Conservation (phyloP, 1,140 invertebrate species). For the Drosophila kepulauana region DNA sequence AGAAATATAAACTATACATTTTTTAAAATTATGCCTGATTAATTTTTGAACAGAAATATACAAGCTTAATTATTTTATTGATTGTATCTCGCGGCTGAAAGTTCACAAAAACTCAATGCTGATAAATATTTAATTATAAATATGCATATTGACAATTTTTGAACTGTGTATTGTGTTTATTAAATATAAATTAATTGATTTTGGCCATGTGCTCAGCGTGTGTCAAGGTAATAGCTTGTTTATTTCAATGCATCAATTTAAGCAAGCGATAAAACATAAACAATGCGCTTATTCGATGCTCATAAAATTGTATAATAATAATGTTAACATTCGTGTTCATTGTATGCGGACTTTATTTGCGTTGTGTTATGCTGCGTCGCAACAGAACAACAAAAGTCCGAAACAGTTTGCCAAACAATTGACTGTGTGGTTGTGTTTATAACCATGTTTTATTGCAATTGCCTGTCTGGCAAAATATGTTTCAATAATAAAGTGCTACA, state of each 20-base stretch:
- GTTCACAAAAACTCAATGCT: background rate
- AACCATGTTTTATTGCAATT: constrained; percentile 10
- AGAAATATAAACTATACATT: no score
- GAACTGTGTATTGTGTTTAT: background rate
- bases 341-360: constrained; percentile 1
- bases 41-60: no score
- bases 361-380: background rate
- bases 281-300: constrained; percentile 4
- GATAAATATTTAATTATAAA: constrained; percentile 9
- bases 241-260: constrained; percentile 9
- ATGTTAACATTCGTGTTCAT: constrained; percentile 23
- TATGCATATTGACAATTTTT: background rate
- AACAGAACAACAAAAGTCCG: background rate
- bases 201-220: constrained; percentile 1
- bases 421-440: background rate
- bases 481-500: background rate
- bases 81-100: no score
- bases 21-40: no score
- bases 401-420: constrained; percentile 3
- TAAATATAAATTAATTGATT: constrained; percentile 19
- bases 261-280: constrained; percentile 17
- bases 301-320: constrained; percentile 2
- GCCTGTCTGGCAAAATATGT: background rate
- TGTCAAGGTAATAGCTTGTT: constrained; percentile 14
- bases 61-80: no score